A percentile compares a stretch with the other conserved stretches of the same genome.
Evolutionary conservation across 2,797 vertebrate genomes (phyloP).

Genomic region (Alfaro cultratus): DNA sequence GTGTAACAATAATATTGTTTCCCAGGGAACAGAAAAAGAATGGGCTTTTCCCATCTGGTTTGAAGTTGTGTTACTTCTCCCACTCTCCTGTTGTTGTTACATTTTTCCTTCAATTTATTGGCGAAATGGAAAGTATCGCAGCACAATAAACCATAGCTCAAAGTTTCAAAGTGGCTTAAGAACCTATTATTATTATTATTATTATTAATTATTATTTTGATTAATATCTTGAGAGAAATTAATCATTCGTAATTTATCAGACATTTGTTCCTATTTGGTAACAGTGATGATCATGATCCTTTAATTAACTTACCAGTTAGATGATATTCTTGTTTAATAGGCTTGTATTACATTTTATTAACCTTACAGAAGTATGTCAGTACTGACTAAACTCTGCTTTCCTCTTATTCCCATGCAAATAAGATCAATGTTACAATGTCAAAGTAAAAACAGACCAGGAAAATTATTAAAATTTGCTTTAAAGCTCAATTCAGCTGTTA

Average conservation of each 20-base stretch:
- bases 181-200: not conserved
- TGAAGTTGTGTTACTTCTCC: not conserved
- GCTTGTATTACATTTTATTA: not conserved
- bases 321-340: not conserved
- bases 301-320: constrained; percentile 13
- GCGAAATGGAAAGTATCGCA: not conserved
- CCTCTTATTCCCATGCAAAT: constrained; percentile 4
- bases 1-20: constrained; percentile 12
- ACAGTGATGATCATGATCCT: not conserved
- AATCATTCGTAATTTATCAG: constrained; percentile 1
- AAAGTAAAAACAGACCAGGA: not conserved
- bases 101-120: not conserved
- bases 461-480: not conserved
- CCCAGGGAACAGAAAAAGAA: constrained; percentile 11
- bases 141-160: not conserved
- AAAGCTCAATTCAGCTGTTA: not conserved
- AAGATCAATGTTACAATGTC: not conserved
- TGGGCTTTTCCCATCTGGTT: constrained; percentile 20
- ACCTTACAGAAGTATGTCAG: not conserved
- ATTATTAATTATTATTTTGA: not conserved
- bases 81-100: not conserved
- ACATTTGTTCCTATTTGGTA: not conserved
- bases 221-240: not conserved
- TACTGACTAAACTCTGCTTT: not conserved
- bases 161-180: not conserved